A percentile compares a stretch with the other conserved stretches of the same genome.
Conservation (phyloP, 2,797 vertebrate species). For the Myotis findleyi region DNA sequence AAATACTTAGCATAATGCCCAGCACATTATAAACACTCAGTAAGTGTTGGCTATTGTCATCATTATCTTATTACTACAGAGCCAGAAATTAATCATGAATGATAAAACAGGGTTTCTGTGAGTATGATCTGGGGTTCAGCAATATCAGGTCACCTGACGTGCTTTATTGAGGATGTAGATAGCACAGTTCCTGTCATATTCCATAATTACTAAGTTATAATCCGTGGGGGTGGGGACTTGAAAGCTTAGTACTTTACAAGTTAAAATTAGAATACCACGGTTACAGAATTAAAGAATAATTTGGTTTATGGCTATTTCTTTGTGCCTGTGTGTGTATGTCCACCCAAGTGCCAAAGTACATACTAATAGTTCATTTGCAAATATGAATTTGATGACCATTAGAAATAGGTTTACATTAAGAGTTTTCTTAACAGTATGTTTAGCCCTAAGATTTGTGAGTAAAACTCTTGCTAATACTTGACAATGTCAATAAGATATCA, state of each 20-base stretch:
- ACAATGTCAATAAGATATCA: neutral
- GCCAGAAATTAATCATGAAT: neutral
- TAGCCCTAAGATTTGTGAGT: neutral
- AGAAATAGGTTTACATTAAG: neutral
- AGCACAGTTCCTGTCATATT: neutral
- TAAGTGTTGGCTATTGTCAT: too few relatives aligned
- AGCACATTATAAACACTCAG: neutral
- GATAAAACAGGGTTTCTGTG: accelerated
- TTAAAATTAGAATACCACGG: neutral
- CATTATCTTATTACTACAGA: neutral
- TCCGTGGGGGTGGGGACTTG: neutral
- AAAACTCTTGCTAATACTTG: neutral
- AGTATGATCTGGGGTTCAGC: neutral
- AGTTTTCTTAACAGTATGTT: neutral
- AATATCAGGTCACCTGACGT: neutral
- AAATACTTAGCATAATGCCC: neutral
- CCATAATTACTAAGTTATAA: neutral
- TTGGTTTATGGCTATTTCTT: neutral
- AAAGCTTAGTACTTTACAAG: neutral
- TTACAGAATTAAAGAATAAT: neutral
- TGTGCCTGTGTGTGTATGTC: neutral
- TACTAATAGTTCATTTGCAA: neutral
- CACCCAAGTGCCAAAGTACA: neutral
- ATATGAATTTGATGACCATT: neutral
- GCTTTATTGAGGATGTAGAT: too few relatives aligned